phyloP scores from a whole-genome alignment of 35 echinoderm and acorn worm genomes.

The Heliocidaris tuberculata region DNA sequence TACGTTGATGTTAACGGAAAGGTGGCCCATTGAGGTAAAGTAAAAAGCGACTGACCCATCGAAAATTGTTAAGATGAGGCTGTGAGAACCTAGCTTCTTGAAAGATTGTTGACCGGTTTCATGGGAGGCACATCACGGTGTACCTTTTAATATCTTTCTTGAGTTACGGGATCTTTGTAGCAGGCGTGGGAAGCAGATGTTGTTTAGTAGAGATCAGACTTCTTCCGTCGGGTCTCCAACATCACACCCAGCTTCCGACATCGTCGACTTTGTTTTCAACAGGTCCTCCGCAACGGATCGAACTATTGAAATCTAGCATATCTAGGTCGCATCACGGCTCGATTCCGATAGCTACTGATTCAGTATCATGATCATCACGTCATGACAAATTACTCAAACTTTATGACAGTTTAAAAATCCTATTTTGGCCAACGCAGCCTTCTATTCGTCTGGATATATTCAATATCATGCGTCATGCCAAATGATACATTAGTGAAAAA shows the following conservation, averaged over 20 bases:
- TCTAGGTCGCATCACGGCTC: not conserved
- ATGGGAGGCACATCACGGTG: not conserved
- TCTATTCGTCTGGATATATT: not conserved
- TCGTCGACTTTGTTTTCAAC: not conserved
- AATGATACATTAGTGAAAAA: too few species aligned
- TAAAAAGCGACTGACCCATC: too few species aligned
- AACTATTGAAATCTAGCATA: not conserved
- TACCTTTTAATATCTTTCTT: not conserved
- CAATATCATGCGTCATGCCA: not conserved
- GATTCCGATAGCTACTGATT: not conserved
- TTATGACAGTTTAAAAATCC: not conserved
- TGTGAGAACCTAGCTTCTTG: not conserved
- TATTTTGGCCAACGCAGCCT: not conserved
- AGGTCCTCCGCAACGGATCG: not conserved
- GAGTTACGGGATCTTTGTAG: not conserved
- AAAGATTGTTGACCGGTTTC: not conserved
- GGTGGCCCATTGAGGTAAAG: too few species aligned
- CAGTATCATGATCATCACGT: not conserved
- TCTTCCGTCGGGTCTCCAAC: not conserved
- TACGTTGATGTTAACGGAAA: not conserved
- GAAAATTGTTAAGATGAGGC: too few species aligned
- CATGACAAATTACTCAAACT: not conserved
- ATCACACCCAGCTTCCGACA: not conserved
- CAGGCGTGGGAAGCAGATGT: conserved; percentile 9
- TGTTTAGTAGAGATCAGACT: conserved; percentile 11